Evolutionary conservation across 2,113 vertebrate genomes (phyloP).

Genomic region (Cyprinus carpio): DNA sequence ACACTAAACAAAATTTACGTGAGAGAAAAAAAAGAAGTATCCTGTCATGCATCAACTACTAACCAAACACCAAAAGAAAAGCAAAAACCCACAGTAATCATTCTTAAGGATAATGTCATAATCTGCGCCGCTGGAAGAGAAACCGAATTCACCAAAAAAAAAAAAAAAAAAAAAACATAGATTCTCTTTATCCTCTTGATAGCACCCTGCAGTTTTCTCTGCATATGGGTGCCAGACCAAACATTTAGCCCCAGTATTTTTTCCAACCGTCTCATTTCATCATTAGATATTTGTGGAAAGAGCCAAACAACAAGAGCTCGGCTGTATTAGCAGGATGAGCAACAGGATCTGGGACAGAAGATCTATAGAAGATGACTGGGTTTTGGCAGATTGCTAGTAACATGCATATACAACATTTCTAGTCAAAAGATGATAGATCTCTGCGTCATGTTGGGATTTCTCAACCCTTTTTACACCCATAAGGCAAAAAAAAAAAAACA

Average conservation of each 20-base stretch:
- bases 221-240: slow-evolving; percentile 37
- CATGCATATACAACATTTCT: too few species aligned
- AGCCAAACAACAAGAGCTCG: slow-evolving; percentile 43
- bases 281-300: slow-evolving; percentile 31
- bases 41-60: neutral
- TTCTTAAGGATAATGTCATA: neutral
- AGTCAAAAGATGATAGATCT: neutral
- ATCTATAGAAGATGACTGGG: neutral
- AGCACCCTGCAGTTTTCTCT: neutral
- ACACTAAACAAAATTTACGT: neutral
- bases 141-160: neutral
- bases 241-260: slow-evolving; percentile 38
- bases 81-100: slow-evolving; percentile 6
- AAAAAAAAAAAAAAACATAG: neutral
- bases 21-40: neutral
- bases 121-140: slow-evolving; percentile 2
- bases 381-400: neutral
- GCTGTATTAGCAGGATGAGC: slow-evolving; percentile 41
- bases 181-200: neutral
- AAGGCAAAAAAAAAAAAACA: neutral
- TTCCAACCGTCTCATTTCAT: slow-evolving; percentile 15
- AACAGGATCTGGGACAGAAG: neutral
- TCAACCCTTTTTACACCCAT: neutral
- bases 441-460: neutral
- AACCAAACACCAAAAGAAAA: neutral